Conservation (phyloP, 2,113 vertebrate species). For the Prochilodus magdalenae region DNA sequence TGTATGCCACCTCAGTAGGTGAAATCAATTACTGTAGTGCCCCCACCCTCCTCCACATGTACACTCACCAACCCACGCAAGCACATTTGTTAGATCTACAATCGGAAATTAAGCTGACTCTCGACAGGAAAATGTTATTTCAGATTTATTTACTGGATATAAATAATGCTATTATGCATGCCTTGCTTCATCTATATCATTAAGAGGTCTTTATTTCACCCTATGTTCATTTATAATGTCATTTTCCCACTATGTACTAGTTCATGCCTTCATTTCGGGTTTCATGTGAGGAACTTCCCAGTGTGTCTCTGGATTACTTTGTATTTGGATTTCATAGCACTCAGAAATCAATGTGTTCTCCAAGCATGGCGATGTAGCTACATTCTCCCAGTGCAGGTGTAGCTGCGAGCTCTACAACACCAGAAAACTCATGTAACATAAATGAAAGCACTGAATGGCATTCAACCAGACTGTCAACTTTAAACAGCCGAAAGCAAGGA, state of each 20-base stretch:
- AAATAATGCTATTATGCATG: not conserved
- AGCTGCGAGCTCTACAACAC: slow-evolving; percentile 78
- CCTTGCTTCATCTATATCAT: not conserved
- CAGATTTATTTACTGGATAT: not conserved
- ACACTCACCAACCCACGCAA: not conserved
- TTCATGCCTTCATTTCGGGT: not conserved
- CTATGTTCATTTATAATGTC: not conserved
- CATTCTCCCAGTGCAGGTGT: slow-evolving; percentile 83
- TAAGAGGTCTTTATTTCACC: not conserved
- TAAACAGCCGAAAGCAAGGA: slow-evolving; percentile 77
- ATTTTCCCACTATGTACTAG: not conserved
- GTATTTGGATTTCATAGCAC: slow-evolving; percentile 41
- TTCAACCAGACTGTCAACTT: slow-evolving; percentile 81
- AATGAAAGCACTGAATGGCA: slow-evolving; percentile 80
- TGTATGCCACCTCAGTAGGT: not conserved
- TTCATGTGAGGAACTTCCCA: not conserved
- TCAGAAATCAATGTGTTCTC: slow-evolving; percentile 78
- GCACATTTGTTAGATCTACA: not conserved
- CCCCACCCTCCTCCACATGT: not conserved
- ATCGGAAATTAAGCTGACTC: not conserved
- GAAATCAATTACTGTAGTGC: slow-evolving; percentile 1
- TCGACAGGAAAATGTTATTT: not conserved
- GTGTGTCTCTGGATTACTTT: slow-evolving; percentile 5
- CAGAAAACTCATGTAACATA: slow-evolving; percentile 80
- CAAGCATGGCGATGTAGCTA: slow-evolving; percentile 77